These are phyloP conservation scores for Sylvietta virens DNA, from an alignment of 2,113 vertebrate species.

Conservation along the genomic window DNA sequence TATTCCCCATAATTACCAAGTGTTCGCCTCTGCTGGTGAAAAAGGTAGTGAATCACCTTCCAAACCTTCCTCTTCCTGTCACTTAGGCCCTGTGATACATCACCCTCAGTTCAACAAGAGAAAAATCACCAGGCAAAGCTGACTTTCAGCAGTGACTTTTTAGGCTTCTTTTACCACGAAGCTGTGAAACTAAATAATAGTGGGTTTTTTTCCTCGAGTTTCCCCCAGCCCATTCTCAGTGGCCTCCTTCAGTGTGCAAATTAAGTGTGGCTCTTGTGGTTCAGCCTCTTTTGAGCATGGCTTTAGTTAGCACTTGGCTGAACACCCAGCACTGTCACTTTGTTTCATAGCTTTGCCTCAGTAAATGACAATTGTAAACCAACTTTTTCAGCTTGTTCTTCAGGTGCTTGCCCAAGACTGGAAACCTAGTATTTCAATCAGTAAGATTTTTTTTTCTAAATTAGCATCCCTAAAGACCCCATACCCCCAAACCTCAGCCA, in stretches of 20 bases:
- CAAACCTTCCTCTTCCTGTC: not conserved
- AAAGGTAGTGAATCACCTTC: not conserved
- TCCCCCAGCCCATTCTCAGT: not conserved
- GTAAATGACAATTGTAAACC: not conserved
- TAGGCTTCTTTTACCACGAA: not conserved
- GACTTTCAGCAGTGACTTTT: not conserved
- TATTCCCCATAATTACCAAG: not conserved
- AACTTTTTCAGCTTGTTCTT: not conserved
- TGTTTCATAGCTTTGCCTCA: not conserved
- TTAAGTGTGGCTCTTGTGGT: not conserved
- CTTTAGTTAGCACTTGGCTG: conserved; percentile 5
- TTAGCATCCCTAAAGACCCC: not conserved
- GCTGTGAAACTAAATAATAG: not conserved
- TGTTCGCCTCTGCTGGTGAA: not conserved
- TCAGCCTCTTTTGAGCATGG: not conserved
- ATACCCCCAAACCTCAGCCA: not conserved
- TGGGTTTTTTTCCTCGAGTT: not conserved
- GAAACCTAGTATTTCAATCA: not conserved
- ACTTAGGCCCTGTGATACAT: not conserved
- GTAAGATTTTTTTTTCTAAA: not conserved
- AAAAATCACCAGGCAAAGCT: not conserved
- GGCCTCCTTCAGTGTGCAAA: not conserved
- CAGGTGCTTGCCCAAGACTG: not conserved
- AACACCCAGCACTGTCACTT: not conserved
- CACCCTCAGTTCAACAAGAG: not conserved